Conservation (phyloP, 2,113 vertebrate genomes). For the Hemichromis elongatus region DNA sequence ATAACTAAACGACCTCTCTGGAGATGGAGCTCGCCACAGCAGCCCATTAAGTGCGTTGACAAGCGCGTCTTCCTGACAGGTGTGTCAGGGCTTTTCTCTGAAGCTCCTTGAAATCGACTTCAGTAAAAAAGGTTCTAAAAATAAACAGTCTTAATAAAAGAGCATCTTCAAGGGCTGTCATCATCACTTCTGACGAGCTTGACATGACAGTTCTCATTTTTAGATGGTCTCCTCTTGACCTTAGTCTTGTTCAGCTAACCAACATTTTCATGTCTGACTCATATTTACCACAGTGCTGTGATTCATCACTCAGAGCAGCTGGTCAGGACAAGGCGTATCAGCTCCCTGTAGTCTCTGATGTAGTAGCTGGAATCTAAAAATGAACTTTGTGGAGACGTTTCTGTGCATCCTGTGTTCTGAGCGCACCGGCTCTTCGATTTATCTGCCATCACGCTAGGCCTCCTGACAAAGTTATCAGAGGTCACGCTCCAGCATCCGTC, state of each 20-base stretch:
- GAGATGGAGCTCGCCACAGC: conserved; percentile 30
- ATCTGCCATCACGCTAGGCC: conserved; percentile 35
- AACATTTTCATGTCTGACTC: conserved; percentile 46
- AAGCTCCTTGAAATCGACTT: conserved; percentile 33
- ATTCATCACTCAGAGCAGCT: conserved; percentile 26
- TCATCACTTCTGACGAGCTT: conserved; percentile 18
- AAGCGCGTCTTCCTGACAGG: conserved; percentile 43
- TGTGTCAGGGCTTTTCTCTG: conserved; percentile 24
- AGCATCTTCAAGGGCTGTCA: conserved; percentile 30
- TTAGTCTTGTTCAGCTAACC: conserved; percentile 35
- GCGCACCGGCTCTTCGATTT: conserved; percentile 20
- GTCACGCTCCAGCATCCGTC: conserved; percentile 49
- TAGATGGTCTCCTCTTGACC: conserved; percentile 48
- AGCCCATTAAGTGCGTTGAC: conserved; percentile 46
- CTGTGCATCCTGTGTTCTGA: neutral
- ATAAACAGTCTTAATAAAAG: conserved; percentile 35
- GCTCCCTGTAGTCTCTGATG: conserved; percentile 27
- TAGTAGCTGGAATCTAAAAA: neutral
- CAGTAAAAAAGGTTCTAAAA: conserved; percentile 46
- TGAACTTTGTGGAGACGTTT: conserved; percentile 17
- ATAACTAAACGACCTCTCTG: conserved; percentile 31
- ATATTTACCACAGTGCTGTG: conserved; percentile 24
- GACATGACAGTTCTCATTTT: conserved; percentile 57
- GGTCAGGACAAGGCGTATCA: conserved; percentile 17
- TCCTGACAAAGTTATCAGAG: conserved; percentile 53